Percentiles rank a stretch among this genome's conserved stretches.
Conservation (phyloP, 2,888 invertebrate genomes). For the Tortrix viridana region DNA sequence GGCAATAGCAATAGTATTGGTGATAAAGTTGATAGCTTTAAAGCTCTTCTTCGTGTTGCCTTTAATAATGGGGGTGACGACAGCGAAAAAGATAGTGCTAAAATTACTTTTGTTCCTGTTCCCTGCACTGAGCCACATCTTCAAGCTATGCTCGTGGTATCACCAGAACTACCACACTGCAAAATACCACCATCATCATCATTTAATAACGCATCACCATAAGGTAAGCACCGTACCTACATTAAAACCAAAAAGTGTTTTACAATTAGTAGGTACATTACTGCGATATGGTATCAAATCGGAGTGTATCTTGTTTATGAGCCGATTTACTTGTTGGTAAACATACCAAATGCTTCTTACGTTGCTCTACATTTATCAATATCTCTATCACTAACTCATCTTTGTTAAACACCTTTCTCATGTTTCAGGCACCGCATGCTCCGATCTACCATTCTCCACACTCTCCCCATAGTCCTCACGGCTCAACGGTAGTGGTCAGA, state of each 20-base stretch:
- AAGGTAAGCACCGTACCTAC: conserved; percentile 55
- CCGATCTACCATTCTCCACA: conserved; percentile 58
- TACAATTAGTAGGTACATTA: too few relatives aligned
- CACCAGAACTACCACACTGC: conserved; percentile 89
- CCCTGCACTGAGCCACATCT: conserved; percentile 92
- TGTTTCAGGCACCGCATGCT: conserved; percentile 52
- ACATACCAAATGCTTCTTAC: too few relatives aligned
- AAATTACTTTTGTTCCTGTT: conserved; percentile 92
- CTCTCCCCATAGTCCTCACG: conserved; percentile 49
- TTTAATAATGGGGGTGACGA: conserved; percentile 90
- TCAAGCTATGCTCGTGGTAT: conserved; percentile 93
- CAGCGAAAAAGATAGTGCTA: conserved; percentile 92
- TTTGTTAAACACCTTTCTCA: neutral
- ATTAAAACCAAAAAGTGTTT: too few relatives aligned
- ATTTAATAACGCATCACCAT: conserved; percentile 91
- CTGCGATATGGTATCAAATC: too few relatives aligned
- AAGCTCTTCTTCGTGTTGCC: conserved; percentile 92
- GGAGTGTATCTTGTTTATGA: too few relatives aligned
- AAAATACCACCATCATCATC: conserved; percentile 92
- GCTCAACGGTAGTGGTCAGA: conserved; percentile 57
- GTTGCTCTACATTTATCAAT: too few relatives aligned
- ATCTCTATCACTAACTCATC: too few relatives aligned
- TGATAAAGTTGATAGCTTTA: conserved; percentile 91
- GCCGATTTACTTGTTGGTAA: too few relatives aligned
- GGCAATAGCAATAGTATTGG: conserved; percentile 89